Percentiles rank a stretch among this genome's conserved stretches.
phyloP scores from a whole-genome alignment of 2,888 invertebrate species.

The Sphaeridia pumilis region DNA sequence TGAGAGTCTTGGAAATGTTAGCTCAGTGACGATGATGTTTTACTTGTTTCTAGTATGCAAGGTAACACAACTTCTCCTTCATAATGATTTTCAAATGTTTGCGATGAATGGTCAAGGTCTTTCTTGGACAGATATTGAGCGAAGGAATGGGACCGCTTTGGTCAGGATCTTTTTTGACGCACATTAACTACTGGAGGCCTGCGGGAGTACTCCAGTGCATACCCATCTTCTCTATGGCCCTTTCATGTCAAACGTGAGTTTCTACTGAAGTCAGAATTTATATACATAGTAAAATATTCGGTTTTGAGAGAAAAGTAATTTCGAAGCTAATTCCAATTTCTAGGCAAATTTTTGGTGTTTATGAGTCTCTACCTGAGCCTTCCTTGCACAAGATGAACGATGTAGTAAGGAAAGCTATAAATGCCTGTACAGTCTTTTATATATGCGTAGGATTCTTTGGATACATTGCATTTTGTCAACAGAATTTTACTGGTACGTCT shows the following conservation, averaged over 20 bases:
- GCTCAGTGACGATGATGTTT: constrained; percentile 80
- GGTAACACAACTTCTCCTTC: constrained; percentile 43
- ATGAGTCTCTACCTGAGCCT: constrained; percentile 75
- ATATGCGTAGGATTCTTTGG: constrained; percentile 86
- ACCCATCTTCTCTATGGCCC: constrained; percentile 92
- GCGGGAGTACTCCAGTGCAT: constrained; percentile 78
- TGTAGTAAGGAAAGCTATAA: constrained; percentile 76
- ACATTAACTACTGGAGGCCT: constrained; percentile 68
- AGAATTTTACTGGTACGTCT: constrained; percentile 55
- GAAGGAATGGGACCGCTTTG: constrained; percentile 66
- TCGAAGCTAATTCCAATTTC: constrained; percentile 12
- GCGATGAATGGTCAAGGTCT: not conserved
- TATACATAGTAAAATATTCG: not conserved
- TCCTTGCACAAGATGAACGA: constrained; percentile 78
- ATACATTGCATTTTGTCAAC: constrained; percentile 74
- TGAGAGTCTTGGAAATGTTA: constrained; percentile 74
- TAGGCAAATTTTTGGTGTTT: constrained; percentile 83
- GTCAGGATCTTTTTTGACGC: constrained; percentile 58
- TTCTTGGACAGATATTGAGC: constrained; percentile 51
- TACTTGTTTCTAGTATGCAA: constrained; percentile 79
- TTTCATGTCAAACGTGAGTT: constrained; percentile 87
- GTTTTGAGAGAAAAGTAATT: no score
- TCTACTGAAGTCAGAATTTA: not conserved
- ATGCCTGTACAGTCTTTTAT: constrained; percentile 81
- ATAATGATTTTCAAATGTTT: not conserved